Percentiles rank a stretch among this genome's conserved stretches.
Evolutionary conservation across 2,113 vertebrate genomes (phyloP).

Genomic region (Xiphophorus couchianus): DNA sequence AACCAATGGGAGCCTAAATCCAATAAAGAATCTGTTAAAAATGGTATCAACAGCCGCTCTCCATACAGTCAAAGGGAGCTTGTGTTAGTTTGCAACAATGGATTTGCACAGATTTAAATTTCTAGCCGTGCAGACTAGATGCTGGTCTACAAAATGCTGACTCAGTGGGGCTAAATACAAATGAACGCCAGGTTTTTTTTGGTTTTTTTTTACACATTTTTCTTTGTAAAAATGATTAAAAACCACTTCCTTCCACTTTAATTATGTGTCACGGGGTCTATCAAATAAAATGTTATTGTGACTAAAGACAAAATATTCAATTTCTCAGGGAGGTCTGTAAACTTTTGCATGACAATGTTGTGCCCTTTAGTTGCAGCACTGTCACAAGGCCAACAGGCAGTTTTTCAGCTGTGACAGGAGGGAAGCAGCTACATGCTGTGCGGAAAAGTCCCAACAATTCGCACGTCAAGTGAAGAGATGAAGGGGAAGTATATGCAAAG

Average conservation of each 20-base stretch:
- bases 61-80: not conserved
- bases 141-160: not conserved
- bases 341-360: too few species aligned
- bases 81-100: not conserved
- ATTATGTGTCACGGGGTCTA: not conserved
- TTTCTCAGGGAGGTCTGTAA: not conserved
- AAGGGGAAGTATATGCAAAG: not conserved
- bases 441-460: not conserved
- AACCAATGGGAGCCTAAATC: too few species aligned
- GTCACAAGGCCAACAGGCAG: not conserved
- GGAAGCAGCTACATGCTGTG: not conserved
- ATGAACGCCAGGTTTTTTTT: too few species aligned
- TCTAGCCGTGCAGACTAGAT: not conserved
- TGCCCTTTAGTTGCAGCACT: too few species aligned
- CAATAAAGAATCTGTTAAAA: not conserved
- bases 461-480: not conserved
- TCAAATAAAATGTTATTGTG: not conserved
- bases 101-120: not conserved
- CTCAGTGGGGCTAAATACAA: not conserved
- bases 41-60: not conserved
- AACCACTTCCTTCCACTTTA: not conserved
- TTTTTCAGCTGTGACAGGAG: not conserved
- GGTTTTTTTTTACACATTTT: too few species aligned
- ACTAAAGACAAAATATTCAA: not conserved
- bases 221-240: too few species aligned